A percentile compares a stretch with the other conserved stretches of the same genome.
Conservation (phyloP, 2,888 invertebrate genomes). For the Drosophila trichaetosa region DNA sequence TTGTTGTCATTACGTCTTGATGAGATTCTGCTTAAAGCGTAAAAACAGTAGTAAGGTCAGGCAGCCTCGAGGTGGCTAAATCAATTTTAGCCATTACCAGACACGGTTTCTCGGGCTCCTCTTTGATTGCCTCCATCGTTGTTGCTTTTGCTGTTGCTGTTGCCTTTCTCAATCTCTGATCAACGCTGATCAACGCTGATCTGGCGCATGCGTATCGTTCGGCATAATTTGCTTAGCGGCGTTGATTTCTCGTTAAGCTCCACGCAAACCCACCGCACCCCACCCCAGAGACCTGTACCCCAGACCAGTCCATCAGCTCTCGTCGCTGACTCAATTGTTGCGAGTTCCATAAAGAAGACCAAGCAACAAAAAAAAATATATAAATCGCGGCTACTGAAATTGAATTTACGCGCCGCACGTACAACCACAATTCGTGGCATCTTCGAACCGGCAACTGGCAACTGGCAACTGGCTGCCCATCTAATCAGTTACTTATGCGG, state of each 20-base stretch:
- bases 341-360: slow-evolving; percentile 46
- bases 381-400: slow-evolving; percentile 72
- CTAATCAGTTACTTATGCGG: slow-evolving; percentile 56
- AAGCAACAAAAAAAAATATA: slow-evolving; percentile 8
- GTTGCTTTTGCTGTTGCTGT: neutral
- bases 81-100: slow-evolving; percentile 80
- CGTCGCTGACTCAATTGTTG: slow-evolving; percentile 47
- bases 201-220: slow-evolving; percentile 83
- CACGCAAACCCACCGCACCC: slow-evolving; percentile 5
- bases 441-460: slow-evolving; percentile 37
- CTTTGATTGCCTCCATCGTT: slow-evolving; percentile 55
- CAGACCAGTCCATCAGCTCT: slow-evolving; percentile 48
- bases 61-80: slow-evolving; percentile 81
- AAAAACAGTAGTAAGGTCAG: slow-evolving; percentile 85
- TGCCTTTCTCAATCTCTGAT: slow-evolving; percentile 45
- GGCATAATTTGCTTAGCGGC: slow-evolving; percentile 82
- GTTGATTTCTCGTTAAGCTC: slow-evolving; percentile 80
- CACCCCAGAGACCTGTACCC: slow-evolving; percentile 23
- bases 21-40: slow-evolving; percentile 84
- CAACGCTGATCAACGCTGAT: slow-evolving; percentile 61
- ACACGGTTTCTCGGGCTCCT: slow-evolving; percentile 45
- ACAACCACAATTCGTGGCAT: slow-evolving; percentile 83
- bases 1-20: slow-evolving; percentile 82
- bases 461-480: slow-evolving; percentile 27
- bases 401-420: slow-evolving; percentile 84